These are phyloP conservation scores for Agrilus biguttatus DNA, from an alignment of 2,888 invertebrate species.

Conservation along the genomic window DNA sequence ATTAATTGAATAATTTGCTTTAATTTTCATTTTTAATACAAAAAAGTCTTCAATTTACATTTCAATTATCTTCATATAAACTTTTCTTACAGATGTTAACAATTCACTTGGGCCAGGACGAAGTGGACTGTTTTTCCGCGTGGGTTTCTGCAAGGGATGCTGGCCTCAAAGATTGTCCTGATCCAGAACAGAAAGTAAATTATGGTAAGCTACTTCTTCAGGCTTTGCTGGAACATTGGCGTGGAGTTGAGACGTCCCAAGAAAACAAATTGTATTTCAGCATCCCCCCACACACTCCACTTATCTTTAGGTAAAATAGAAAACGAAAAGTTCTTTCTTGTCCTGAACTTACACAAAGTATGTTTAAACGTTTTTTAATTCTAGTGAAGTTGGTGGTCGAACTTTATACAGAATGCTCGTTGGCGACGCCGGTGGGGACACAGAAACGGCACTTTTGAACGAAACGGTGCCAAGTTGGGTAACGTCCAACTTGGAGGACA, in stretches of 20 bases:
- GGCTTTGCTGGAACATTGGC: slow-evolving; percentile 92
- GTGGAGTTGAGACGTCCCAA: slow-evolving; percentile 51
- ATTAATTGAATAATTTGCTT: background rate
- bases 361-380: slow-evolving; percentile 8
- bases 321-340: too few species aligned
- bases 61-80: too few species aligned
- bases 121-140: slow-evolving; percentile 93
- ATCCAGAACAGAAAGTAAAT: slow-evolving; percentile 81
- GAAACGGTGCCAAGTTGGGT: slow-evolving; percentile 96
- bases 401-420: slow-evolving; percentile 82
- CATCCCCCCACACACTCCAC: slow-evolving; percentile 89
- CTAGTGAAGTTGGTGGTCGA: slow-evolving; percentile 87
- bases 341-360: too few species aligned
- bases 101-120: slow-evolving; percentile 92
- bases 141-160: slow-evolving; percentile 97
- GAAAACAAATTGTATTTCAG: slow-evolving; percentile 68
- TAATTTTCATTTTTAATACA: slow-evolving; percentile 1
- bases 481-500: slow-evolving; percentile 84
- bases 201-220: slow-evolving; percentile 88
- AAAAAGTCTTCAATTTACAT: slow-evolving; percentile 1
- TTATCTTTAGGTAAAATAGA: slow-evolving; percentile 87
- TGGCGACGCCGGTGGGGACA: slow-evolving; percentile 87
- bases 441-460: slow-evolving; percentile 78
- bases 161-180: slow-evolving; percentile 48
- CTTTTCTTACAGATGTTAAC: slow-evolving; percentile 74